Conservation (phyloP, 2,113 vertebrate species). For the Solea senegalensis region DNA sequence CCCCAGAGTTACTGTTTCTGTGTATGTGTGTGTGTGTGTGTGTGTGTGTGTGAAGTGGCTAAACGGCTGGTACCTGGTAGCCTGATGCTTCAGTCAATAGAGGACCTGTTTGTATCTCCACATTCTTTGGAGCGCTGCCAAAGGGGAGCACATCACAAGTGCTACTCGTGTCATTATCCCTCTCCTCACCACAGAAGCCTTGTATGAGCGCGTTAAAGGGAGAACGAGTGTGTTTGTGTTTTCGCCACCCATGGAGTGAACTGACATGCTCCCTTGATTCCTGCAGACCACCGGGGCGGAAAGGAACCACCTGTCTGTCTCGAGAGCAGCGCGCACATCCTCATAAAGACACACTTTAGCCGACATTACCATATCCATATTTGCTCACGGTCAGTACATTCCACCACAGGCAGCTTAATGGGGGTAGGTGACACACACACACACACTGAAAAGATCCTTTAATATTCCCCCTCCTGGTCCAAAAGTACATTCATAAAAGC, state of each 20-base stretch:
- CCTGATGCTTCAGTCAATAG: slow-evolving; percentile 33
- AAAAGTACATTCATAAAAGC: slow-evolving; percentile 63
- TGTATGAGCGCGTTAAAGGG: slow-evolving; percentile 10
- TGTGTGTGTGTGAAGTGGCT: slow-evolving; percentile 19
- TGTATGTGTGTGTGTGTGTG: slow-evolving; percentile 11
- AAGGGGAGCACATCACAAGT: slow-evolving; percentile 22
- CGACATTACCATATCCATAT: slow-evolving; percentile 73
- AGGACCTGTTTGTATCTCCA: slow-evolving; percentile 2
- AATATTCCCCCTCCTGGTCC: slow-evolving; percentile 44
- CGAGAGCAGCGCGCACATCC: slow-evolving; percentile 35
- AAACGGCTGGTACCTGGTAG: slow-evolving; percentile 29
- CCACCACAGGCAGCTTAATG: slow-evolving; percentile 46
- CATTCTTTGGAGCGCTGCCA: slow-evolving; percentile 25
- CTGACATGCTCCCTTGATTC: slow-evolving; percentile 52
- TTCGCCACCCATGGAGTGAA: slow-evolving; percentile 64
- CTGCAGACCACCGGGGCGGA: slow-evolving; percentile 71
- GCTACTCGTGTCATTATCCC: slow-evolving; percentile 38
- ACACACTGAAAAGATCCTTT: slow-evolving; percentile 55
- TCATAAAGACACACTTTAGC: slow-evolving; percentile 34
- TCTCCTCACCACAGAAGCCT: slow-evolving; percentile 32
- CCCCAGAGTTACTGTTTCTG: slow-evolving; percentile 28
- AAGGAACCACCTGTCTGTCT: slow-evolving; percentile 71
- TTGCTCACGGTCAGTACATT: slow-evolving; percentile 59
- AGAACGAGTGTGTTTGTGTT: not conserved
- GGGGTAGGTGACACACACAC: slow-evolving; percentile 39